Percentiles rank a stretch among this genome's conserved stretches.
These are phyloP conservation scores for Phalacrocorax brasilianus DNA, from an alignment of 2,113 vertebrate genomes.

Conservation along the genomic window DNA sequence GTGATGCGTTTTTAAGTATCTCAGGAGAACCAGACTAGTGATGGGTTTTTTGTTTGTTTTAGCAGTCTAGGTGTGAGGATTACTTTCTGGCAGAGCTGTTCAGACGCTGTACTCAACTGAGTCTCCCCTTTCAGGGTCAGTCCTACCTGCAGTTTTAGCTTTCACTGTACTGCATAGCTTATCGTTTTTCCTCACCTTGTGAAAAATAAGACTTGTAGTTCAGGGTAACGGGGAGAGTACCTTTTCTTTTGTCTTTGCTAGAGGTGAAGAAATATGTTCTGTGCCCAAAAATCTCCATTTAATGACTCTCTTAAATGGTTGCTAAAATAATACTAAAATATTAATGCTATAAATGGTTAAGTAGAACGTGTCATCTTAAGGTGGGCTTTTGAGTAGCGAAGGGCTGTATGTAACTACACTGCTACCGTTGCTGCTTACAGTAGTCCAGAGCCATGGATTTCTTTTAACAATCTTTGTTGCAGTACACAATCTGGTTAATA, in stretches of 20 bases:
- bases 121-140: slow-evolving; percentile 3
- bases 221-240: neutral
- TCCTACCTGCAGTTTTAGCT: neutral
- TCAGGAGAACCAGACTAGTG: neutral
- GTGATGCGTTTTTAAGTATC: neutral
- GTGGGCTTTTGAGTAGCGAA: neutral
- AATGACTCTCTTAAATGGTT: neutral
- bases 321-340: neutral
- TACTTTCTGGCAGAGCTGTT: neutral
- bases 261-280: neutral
- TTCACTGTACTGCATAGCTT: neutral
- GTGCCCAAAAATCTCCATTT: neutral
- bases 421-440: neutral
- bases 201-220: neutral
- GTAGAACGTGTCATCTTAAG: neutral
- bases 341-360: neutral
- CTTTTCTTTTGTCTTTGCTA: neutral
- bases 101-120: neutral
- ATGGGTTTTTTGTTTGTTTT: neutral
- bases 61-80: neutral
- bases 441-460: neutral
- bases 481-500: neutral
- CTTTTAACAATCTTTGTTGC: neutral
- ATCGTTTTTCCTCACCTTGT: neutral
- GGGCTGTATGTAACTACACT: neutral